Percentiles rank a stretch among this genome's conserved stretches.
phyloP scores from a whole-genome alignment of 2,888 invertebrate genomes.

The Drosophila nr. perissopoda region DNA sequence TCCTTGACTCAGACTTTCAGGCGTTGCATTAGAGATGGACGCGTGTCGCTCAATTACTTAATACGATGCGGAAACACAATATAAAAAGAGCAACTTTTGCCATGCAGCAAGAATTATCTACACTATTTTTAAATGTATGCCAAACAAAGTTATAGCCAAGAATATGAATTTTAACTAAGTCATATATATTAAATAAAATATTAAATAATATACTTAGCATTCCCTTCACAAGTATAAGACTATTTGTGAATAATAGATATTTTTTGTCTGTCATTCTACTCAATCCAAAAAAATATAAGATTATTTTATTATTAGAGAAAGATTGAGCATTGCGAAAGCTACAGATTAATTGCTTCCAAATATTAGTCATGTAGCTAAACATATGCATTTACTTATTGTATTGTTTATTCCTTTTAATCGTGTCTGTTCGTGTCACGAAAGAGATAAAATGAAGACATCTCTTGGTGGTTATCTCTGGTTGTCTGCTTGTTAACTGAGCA shows the following conservation, averaged over 20 bases:
- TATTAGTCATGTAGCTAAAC: background rate
- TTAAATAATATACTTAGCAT: background rate
- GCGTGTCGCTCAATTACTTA: background rate
- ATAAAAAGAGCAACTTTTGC: background rate
- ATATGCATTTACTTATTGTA: fast-evolving
- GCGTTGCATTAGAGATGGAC: constrained; percentile 20
- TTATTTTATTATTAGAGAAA: too few species aligned
- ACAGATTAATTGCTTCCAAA: background rate
- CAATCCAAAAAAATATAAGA: too few species aligned
- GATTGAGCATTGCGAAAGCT: background rate
- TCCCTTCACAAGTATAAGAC: background rate
- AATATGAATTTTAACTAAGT: background rate
- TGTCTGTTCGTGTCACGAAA: background rate
- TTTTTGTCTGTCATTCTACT: too few species aligned
- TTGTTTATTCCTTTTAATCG: background rate
- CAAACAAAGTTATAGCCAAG: background rate
- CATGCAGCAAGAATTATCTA: background rate
- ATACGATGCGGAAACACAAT: background rate
- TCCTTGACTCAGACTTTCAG: constrained; percentile 20
- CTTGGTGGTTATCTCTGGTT: constrained; percentile 15
- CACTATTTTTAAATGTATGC: background rate
- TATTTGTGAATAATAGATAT: background rate
- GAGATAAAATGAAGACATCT: background rate
- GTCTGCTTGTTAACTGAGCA: constrained; percentile 48
- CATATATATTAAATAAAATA: background rate